Evolutionary conservation across 64 coral and sea anemone genomes (phyloP).

Genomic region (Hydrozoanthus tunicans): DNA sequence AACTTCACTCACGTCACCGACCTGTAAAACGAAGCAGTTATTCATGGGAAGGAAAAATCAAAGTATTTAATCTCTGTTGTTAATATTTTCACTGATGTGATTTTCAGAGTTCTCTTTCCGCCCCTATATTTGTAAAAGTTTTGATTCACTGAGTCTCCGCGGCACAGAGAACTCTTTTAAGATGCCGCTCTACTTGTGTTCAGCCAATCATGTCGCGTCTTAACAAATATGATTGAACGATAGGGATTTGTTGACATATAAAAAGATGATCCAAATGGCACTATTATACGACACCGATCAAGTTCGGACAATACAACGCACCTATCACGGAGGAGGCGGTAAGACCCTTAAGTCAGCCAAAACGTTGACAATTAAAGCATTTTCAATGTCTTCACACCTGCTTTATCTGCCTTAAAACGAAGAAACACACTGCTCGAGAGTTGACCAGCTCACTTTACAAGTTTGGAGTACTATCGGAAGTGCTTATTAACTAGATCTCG

Average conservation of each 20-base stretch:
- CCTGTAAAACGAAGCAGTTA: constrained; percentile 67
- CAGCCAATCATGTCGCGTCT: constrained; percentile 83
- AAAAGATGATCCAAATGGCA: constrained; percentile 97
- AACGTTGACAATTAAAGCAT: constrained; percentile 76
- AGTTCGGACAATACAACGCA: constrained; percentile 75
- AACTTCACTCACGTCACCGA: constrained; percentile 45
- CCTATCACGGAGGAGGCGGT: constrained; percentile 70
- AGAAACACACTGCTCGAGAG: constrained; percentile 21
- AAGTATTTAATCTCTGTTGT: constrained; percentile 45
- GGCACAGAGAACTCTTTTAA: constrained; percentile 83
- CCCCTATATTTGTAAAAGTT: constrained; percentile 38
- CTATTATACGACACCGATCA: constrained; percentile 94
- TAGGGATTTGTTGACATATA: constrained; percentile 99
- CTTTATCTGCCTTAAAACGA: constrained; percentile 40
- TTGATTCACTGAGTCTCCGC: constrained; percentile 65
- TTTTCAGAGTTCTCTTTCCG: constrained; percentile 34
- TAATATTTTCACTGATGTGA: constrained; percentile 56
- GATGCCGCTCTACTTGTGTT: constrained; percentile 83
- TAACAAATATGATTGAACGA: constrained; percentile 99
- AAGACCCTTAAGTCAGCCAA: constrained; percentile 53
- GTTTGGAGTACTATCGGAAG: constrained; percentile 90
- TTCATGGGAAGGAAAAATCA: constrained; percentile 58
- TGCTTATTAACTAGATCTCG: constrained; percentile 70
- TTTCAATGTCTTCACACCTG: constrained; percentile 58
- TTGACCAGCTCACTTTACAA: constrained; percentile 69